These are phyloP conservation scores for Drosophila picticornis DNA, from an alignment of 2,888 invertebrate genomes.

Conservation along the genomic window DNA sequence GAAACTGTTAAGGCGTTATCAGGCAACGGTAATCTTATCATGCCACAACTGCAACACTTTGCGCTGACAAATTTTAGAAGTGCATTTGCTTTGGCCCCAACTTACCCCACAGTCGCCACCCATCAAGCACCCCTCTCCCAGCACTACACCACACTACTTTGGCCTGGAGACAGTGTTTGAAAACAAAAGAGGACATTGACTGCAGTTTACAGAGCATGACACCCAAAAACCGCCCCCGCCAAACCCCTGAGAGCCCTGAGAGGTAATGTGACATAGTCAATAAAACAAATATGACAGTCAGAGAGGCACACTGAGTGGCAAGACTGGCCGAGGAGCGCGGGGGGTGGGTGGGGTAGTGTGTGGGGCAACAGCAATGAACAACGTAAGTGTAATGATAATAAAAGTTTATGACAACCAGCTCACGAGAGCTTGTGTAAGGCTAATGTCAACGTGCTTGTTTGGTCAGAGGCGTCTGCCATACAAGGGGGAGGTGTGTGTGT, in stretches of 20 bases:
- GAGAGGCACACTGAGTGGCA: slow-evolving; percentile 1
- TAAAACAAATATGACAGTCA: slow-evolving; percentile 74
- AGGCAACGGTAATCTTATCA: slow-evolving; percentile 65
- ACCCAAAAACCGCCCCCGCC: slow-evolving; percentile 14
- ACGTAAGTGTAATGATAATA: slow-evolving; percentile 77
- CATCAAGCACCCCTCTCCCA: background rate
- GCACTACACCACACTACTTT: background rate
- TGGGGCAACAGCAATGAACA: slow-evolving; percentile 10
- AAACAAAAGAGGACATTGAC: slow-evolving; percentile 76
- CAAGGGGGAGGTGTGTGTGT: background rate
- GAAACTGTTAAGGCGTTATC: slow-evolving; percentile 46
- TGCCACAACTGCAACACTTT: slow-evolving; percentile 58
- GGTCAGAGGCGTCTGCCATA: slow-evolving; percentile 22
- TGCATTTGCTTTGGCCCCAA: slow-evolving; percentile 41
- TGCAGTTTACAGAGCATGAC: slow-evolving; percentile 64
- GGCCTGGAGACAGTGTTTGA: slow-evolving; percentile 34
- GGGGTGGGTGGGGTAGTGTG: too few relatives aligned
- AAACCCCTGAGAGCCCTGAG: background rate
- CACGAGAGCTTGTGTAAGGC: slow-evolving; percentile 76
- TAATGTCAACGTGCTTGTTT: slow-evolving; percentile 72
- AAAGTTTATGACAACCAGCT: slow-evolving; percentile 77
- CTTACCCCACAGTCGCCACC: background rate
- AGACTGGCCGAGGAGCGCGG: background rate
- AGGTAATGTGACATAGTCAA: slow-evolving; percentile 60
- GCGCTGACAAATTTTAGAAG: slow-evolving; percentile 72